Base-by-base conservation (phyloP, 2,888 invertebrate genomes). In the Rhorus exstirpatorius region DNA sequence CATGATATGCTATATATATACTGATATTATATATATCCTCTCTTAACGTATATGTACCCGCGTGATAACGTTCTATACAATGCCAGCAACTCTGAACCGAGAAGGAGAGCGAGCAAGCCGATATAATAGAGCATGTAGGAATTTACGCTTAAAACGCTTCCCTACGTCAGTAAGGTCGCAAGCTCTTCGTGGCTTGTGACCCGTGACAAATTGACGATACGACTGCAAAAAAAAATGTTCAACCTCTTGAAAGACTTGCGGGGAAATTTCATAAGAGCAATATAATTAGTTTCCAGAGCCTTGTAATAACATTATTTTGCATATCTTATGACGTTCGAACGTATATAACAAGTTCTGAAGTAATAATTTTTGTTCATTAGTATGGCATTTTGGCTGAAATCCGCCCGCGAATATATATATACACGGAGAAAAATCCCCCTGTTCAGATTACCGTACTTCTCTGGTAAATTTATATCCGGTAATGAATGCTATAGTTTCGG, bases 1-100 rank as follows among this genome's bases (percentile, higher is more conserved):
- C 90, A 89, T 68, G 67, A 41, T 71, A 71, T 77, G 61, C 24
- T 61, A 41, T 51, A 70, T 70, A 26, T 63, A 41, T 49, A 61
- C 35, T 21, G 8, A 41, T 49, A 61, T 26, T 21, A 38, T 31
- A 38, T 10, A 38, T 10, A 38, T 10, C 14, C 14, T 14, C 24
- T 12, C 67, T 46, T 41, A 12, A 46, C 19, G 55, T 53, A 21
- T 24, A 53, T 24, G 1, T 38, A 38, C 10, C 4, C 31, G 31
- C n/a, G 35, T 58, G 12, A 58, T 58, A 58, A 58, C 58, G 14
- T 14, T 26, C 58, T 31, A 14, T 65, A 68, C 76, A 76, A 70
- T 68, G 61, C 49, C 24, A 24, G 35, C 49, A 41, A 31, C 51
- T 65, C 60, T 60, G 51, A 70, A 61, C 41, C 61, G 14, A 41